These are phyloP conservation scores for Halocynthia aurantium DNA, from an alignment of 23 tunicate species.

Conservation along the genomic window DNA sequence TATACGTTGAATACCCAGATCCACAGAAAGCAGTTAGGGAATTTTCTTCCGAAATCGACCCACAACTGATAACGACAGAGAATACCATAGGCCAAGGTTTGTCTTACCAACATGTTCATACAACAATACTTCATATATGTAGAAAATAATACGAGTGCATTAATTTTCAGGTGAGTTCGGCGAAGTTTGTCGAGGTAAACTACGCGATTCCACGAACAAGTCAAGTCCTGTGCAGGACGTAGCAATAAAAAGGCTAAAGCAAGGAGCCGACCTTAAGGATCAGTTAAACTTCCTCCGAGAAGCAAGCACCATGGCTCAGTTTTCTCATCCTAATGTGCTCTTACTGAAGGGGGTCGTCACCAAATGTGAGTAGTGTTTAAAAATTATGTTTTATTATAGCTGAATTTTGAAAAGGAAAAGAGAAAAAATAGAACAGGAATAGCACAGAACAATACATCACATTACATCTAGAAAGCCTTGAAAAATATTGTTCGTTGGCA, in stretches of 20 bases:
- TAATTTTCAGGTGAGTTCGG: conserved; percentile 51
- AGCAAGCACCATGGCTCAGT: conserved; percentile 67
- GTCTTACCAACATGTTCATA: neutral
- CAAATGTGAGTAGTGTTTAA: conserved; percentile 27
- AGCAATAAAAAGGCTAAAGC: conserved; percentile 45
- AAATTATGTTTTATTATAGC: no score
- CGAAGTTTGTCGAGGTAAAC: conserved; percentile 42
- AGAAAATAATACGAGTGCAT: neutral
- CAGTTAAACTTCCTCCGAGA: conserved; percentile 49
- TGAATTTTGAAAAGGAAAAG: no score
- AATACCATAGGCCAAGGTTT: conserved; percentile 53
- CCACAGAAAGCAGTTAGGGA: conserved; percentile 46
- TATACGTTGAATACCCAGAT: conserved; percentile 58
- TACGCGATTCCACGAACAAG: neutral
- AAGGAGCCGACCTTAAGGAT: conserved; percentile 33
- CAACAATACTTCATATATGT: neutral
- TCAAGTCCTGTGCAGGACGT: conserved; percentile 3
- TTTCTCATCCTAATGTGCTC: conserved; percentile 57
- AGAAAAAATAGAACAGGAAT: no score
- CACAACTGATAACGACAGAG: conserved; percentile 11
- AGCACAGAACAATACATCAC: no score
- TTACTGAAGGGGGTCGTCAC: conserved; percentile 74
- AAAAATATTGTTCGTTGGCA: no score
- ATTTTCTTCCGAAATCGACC: conserved; percentile 42
- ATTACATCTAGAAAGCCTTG: no score